Base-by-base conservation (phyloP, 2,113 vertebrate species). In the Aix galericulata region DNA sequence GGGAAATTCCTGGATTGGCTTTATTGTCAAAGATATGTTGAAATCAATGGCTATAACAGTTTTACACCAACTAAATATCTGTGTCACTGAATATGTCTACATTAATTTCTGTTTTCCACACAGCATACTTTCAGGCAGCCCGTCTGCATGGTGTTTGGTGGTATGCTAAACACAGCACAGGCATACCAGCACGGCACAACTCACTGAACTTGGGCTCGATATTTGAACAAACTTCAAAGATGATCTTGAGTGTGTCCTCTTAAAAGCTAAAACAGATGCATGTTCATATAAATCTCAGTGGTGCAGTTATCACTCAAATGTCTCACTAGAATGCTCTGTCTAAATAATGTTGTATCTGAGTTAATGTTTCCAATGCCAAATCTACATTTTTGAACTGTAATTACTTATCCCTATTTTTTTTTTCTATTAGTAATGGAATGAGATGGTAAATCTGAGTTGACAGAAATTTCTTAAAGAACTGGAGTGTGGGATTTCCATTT, bases 21-120 rank as follows among this genome's bases (percentile, higher is more conserved):
- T 81, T 88, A 69, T 82, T 73, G 74, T 76, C 58, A 95, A 78
- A 76, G 40, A 66, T 89, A 42, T 78, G 50, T 79, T 95, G 71
- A 93, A 95, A 90, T 93, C 83, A 87, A 66, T 66, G 48, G 58
- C 69, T 79, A 17, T 82, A 90, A 82, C 86, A 89, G 74, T 89
- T 94, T 75, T 82, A 77, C 62, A 82, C 48, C 73, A 91, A 58
- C 56, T 78, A 91, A 95, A 81, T 80, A 83, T 88, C 68, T 66
- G 78, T 76, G 82, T 82, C 85, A 86, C 56, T 86, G 91, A 90
- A 75, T 86, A 71, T 27, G 68, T 86, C 82, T 91, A 67, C 59
- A 60, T 86, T 95, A 78, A 83, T 94, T 64, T 90, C 72, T 68
- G 36, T 88, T 58, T 93, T 88, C 58, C 38, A 64, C 9, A 8